phyloP scores from a whole-genome alignment of 2,797 vertebrate genomes.

The Alauda arvensis region DNA sequence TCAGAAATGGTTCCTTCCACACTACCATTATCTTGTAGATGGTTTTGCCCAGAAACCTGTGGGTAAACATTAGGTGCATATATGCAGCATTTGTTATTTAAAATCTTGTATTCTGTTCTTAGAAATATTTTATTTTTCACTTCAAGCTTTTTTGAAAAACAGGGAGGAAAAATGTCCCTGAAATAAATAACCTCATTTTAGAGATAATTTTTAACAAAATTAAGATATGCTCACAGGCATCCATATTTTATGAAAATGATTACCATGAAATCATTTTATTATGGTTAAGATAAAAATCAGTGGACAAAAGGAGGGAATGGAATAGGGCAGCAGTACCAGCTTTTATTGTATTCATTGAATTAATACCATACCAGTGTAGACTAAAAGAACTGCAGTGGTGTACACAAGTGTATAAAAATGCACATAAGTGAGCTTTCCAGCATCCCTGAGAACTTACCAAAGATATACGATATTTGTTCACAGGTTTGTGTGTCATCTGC shows the following conservation, averaged over 20 bases:
- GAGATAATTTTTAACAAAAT: not conserved
- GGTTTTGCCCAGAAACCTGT: not conserved
- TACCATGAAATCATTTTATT: not conserved
- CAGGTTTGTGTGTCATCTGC: not conserved
- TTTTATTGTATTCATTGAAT: not conserved
- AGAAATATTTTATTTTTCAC: not conserved
- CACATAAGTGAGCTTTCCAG: not conserved
- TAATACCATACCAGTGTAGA: not conserved
- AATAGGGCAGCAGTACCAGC: not conserved
- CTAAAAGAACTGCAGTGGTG: not conserved
- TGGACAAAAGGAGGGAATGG: not conserved
- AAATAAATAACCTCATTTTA: not conserved
- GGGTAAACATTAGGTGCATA: not conserved
- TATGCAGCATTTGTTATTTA: not conserved
- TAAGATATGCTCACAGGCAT: not conserved
- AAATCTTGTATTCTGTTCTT: not conserved
- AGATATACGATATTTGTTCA: not conserved
- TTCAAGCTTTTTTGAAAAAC: not conserved
- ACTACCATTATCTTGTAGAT: accelerated
- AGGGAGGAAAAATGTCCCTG: not conserved
- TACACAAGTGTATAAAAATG: not conserved
- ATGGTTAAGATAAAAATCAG: not conserved
- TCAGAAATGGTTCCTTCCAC: not conserved
- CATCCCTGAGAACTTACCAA: not conserved
- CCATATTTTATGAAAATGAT: slow-evolving; percentile 4